A percentile compares a stretch with the other conserved stretches of the same genome.
Evolutionary conservation across 2,113 vertebrate genomes (phyloP).

Genomic region (Forbesichthys agassizii): DNA sequence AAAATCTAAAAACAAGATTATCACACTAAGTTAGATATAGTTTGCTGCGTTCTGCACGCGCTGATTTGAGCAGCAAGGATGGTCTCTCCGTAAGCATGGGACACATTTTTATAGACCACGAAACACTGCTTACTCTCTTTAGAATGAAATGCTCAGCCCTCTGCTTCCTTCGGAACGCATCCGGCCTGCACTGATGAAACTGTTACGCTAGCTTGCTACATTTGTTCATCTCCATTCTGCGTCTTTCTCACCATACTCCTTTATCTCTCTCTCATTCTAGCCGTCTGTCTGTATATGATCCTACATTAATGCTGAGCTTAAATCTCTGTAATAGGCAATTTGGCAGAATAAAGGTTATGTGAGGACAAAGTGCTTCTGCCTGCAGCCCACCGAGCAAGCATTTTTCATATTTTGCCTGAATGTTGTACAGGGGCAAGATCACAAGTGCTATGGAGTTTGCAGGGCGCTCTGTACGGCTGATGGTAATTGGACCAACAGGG

Average conservation of each 20-base stretch:
- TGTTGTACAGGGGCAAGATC: too few relatives aligned
- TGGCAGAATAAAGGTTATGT: slow-evolving; percentile 37
- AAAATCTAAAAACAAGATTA: too few relatives aligned
- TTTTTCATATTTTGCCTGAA: too few relatives aligned
- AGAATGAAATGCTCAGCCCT: slow-evolving; percentile 41
- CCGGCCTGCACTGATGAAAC: slow-evolving; percentile 59
- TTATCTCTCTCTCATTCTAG: neutral
- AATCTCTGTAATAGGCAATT: neutral
- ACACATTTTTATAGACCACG: slow-evolving; percentile 61
- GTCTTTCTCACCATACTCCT: slow-evolving; percentile 23
- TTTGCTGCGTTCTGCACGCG: slow-evolving; percentile 37
- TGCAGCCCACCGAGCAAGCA: too few relatives aligned
- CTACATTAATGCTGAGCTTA: neutral
- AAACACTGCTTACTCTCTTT: slow-evolving; percentile 62
- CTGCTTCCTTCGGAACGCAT: slow-evolving; percentile 59
- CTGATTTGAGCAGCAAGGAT: slow-evolving; percentile 53
- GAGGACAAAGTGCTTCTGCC: slow-evolving; percentile 18
- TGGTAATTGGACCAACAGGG: too few relatives aligned
- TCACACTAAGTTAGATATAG: neutral
- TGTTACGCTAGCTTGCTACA: slow-evolving; percentile 34
- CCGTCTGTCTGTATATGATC: neutral
- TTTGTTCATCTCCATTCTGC: slow-evolving; percentile 46
- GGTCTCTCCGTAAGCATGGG: slow-evolving; percentile 52
- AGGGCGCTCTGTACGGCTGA: too few relatives aligned
- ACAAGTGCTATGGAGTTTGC: too few relatives aligned